A percentile compares a stretch with the other conserved stretches of the same genome.
Evolutionary conservation across 2,888 invertebrate species (phyloP).

Genomic region (Mechanitis messenoides): DNA sequence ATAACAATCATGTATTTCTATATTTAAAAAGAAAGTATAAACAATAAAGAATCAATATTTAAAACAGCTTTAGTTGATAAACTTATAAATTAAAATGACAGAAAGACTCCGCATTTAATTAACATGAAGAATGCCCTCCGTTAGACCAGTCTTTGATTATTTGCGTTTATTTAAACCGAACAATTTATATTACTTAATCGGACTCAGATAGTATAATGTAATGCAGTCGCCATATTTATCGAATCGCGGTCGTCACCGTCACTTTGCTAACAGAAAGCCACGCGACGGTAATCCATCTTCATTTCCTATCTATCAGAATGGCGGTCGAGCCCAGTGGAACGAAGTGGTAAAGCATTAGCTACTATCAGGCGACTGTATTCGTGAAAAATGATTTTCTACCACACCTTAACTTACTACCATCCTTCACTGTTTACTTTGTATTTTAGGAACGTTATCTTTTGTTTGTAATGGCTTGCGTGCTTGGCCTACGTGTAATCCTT

Average conservation of each 20-base stretch:
- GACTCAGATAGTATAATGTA: slow-evolving; percentile 12
- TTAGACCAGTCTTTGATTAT: background rate
- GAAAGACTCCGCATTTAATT: background rate
- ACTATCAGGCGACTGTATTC: slow-evolving; percentile 63
- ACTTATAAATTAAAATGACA: background rate
- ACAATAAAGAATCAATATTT: too few relatives aligned
- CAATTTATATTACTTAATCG: slow-evolving; percentile 10
- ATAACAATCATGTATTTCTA: too few relatives aligned
- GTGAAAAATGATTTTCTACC: slow-evolving; percentile 74
- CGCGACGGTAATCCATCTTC: slow-evolving; percentile 74
- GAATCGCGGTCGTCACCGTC: slow-evolving; percentile 33
- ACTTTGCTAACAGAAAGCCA: slow-evolving; percentile 51
- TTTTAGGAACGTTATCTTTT: slow-evolving; percentile 61
- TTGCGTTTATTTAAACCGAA: slow-evolving; percentile 14
- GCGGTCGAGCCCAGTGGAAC: slow-evolving; percentile 49
- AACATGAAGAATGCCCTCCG: background rate
- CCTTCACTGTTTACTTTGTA: slow-evolving; percentile 62
- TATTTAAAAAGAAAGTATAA: too few relatives aligned
- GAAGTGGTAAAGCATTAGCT: slow-evolving; percentile 63
- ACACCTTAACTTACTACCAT: slow-evolving; percentile 66
- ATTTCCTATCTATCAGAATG: slow-evolving; percentile 74
- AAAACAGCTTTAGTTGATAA: too few relatives aligned
- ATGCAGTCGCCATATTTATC: slow-evolving; percentile 33
- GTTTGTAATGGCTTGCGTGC: slow-evolving; percentile 60
- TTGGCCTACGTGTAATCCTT: slow-evolving; percentile 46